A percentile compares a stretch with the other conserved stretches of the same genome.
Conservation (phyloP, 2,797 vertebrate genomes). For the Hippoglossus hippoglossus region DNA sequence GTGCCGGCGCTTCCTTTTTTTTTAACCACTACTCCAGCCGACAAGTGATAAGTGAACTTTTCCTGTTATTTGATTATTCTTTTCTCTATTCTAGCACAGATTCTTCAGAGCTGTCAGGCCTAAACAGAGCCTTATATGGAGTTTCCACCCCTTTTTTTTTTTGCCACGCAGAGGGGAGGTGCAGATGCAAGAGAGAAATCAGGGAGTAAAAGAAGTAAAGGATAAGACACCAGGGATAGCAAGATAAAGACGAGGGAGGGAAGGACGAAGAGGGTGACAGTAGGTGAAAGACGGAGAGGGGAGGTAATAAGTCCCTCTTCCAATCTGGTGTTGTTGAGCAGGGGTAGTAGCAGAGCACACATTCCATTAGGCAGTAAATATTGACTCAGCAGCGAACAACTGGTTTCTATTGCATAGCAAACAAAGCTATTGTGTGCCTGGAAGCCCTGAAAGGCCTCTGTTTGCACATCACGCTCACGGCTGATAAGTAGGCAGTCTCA, state of each 20-base stretch:
- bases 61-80: too few relatives aligned
- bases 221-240: conserved; percentile 35
- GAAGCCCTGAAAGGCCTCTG: conserved; percentile 80
- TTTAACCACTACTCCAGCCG: too few relatives aligned
- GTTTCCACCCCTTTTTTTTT: conserved; percentile 42
- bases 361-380: conserved; percentile 89
- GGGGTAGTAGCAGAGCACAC: conserved; percentile 80
- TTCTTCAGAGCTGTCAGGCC: conserved; percentile 10
- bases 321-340: conserved; percentile 75
- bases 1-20: background rate
- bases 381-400: conserved; percentile 88
- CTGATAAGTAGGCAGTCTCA: conserved; percentile 81
- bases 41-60: conserved; percentile 11
- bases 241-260: conserved; percentile 58
- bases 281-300: conserved; percentile 51
- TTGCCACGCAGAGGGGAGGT: conserved; percentile 19
- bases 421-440: conserved; percentile 85
- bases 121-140: conserved; percentile 44
- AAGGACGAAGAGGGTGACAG: conserved; percentile 53
- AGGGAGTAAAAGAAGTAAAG: conserved; percentile 51
- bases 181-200: conserved; percentile 45
- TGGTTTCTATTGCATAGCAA: conserved; percentile 89
- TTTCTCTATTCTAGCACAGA: background rate
- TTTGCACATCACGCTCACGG: conserved; percentile 82
- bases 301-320: conserved; percentile 70